Conservation (phyloP, 30 jellyfish, hydroid and myxozoan species). For the Hydra vulgaris region DNA sequence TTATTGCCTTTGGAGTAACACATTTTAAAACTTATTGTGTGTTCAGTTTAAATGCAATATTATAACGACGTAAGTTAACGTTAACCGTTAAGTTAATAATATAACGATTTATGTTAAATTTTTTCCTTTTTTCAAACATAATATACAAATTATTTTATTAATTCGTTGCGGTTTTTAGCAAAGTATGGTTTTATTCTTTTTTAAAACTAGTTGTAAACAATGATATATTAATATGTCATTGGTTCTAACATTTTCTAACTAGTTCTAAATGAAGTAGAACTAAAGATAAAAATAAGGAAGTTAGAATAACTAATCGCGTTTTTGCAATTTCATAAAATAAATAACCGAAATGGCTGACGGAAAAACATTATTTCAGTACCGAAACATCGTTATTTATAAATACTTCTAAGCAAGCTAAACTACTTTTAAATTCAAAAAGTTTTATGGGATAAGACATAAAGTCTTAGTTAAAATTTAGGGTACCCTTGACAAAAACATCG, state of each 20-base stretch:
- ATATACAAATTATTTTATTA: neutral
- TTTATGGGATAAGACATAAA: no score
- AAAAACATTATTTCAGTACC: neutral
- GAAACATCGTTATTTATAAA: neutral
- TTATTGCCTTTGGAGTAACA: neutral
- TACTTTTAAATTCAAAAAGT: no score
- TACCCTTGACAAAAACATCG: no score
- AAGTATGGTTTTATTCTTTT: neutral
- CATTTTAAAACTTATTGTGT: no score
- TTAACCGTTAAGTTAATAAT: no score
- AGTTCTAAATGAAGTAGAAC: neutral
- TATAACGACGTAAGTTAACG: no score
- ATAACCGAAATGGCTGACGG: neutral
- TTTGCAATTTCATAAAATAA: neutral
- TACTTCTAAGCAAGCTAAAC: no score
- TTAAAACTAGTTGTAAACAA: no score
- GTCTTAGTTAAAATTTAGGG: no score
- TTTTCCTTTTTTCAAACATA: neutral
- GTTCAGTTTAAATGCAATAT: no score
- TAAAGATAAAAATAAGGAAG: neutral
- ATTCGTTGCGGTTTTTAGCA: neutral
- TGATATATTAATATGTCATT: no score
- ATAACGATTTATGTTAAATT: no score
- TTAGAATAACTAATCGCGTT: neutral
- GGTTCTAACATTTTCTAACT: neutral